Evolutionary conservation across 2,113 vertebrate genomes (phyloP).

Genomic region (Leiothrix lutea): DNA sequence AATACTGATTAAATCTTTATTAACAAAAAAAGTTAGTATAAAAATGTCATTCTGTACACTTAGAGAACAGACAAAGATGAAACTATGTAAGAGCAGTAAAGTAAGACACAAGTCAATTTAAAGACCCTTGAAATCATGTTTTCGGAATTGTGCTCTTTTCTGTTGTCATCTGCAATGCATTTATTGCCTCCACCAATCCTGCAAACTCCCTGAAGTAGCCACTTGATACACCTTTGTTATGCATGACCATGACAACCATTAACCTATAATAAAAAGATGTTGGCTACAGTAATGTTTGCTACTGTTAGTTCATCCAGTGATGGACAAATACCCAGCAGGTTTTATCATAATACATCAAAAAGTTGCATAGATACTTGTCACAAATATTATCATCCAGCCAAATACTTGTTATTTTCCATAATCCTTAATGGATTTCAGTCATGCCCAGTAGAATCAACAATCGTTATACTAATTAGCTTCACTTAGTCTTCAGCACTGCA

Average conservation of each 20-base stretch:
- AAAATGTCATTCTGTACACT: background rate
- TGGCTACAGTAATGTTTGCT: background rate
- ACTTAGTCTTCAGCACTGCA: background rate
- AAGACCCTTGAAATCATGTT: background rate
- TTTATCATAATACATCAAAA: background rate
- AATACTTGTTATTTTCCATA: background rate
- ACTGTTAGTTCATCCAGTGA: background rate
- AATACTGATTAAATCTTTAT: constrained; percentile 19
- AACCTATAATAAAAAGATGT: background rate
- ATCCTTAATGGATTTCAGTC: background rate
- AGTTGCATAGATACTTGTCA: background rate
- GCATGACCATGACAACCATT: background rate
- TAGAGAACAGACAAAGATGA: background rate
- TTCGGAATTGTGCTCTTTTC: background rate
- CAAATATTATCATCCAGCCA: background rate
- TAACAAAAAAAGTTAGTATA: background rate
- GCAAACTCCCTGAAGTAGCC: background rate
- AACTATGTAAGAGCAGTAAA: background rate
- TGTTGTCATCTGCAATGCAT: background rate
- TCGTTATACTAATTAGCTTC: background rate
- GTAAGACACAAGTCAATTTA: background rate
- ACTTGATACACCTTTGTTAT: background rate
- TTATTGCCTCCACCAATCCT: background rate
- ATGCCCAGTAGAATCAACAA: background rate
- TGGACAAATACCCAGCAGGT: background rate